phyloP scores from a whole-genome alignment of 1,140 invertebrate genomes.

The Cherax destructor region DNA sequence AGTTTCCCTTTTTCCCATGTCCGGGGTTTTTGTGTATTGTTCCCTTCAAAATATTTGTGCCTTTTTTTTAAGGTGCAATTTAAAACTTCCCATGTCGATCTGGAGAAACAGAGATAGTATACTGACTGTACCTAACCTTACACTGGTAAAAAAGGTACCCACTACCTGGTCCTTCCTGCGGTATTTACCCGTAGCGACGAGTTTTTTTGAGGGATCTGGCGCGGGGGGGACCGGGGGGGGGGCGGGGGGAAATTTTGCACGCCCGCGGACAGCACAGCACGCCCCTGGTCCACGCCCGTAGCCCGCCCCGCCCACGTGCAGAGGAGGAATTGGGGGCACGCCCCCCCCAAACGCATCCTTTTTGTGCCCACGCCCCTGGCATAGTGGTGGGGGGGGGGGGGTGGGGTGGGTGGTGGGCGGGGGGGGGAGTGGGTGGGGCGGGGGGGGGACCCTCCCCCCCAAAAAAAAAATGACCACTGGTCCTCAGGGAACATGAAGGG shows the following conservation, averaged over 20 bases:
- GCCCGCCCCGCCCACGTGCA: neutral
- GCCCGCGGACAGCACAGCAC: neutral
- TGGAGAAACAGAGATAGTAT: too few species aligned
- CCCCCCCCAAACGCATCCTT: neutral
- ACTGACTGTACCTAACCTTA: neutral
- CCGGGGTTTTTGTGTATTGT: too few species aligned
- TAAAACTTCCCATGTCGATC: too few species aligned
- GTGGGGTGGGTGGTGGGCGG: neutral
- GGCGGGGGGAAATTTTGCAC: neutral
- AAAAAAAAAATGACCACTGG: too few species aligned
- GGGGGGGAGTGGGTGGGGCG: too few species aligned
- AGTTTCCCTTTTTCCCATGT: too few species aligned
- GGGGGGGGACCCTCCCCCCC: too few species aligned
- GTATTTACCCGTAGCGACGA: neutral
- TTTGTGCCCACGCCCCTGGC: neutral
- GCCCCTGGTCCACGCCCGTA: neutral
- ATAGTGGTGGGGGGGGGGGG: neutral
- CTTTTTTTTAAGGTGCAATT: too few species aligned
- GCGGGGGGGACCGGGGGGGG: neutral
- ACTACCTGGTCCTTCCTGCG: conserved; percentile 3
- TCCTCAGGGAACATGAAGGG: too few species aligned
- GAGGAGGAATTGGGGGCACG: neutral
- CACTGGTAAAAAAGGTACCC: too few species aligned
- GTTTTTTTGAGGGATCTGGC: neutral
- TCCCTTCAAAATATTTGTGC: too few species aligned